Evolutionary conservation across 35 echinoderm and acorn worm species (phyloP).

Genomic region (Ophioderma brevispina): DNA sequence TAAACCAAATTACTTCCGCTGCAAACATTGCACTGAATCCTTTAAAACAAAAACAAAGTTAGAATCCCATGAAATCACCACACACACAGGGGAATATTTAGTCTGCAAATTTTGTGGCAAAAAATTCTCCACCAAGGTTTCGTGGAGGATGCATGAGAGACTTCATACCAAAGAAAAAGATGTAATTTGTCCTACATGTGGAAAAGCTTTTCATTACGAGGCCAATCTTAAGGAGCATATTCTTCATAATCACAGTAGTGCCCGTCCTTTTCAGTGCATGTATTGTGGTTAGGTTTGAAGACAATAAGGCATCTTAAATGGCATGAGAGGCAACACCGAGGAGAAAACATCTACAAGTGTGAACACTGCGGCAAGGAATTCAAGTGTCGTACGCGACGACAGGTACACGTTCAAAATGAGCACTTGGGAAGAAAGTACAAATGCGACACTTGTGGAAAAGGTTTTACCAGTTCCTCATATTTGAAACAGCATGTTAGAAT

Average conservation of each 20-base stretch:
- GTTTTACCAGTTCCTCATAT: background rate
- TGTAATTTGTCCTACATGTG: background rate
- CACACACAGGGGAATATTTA: background rate
- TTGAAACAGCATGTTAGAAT: background rate
- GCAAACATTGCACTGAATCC: background rate
- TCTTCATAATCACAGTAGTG: background rate
- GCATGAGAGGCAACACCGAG: background rate
- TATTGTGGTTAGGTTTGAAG: background rate
- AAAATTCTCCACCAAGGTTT: background rate
- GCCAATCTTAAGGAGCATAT: background rate
- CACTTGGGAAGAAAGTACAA: background rate
- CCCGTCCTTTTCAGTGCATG: background rate
- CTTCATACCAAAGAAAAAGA: background rate
- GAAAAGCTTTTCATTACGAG: background rate
- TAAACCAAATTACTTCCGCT: background rate
- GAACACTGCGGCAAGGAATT: background rate
- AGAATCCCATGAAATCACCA: background rate
- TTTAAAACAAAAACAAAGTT: background rate
- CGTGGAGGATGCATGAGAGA: background rate
- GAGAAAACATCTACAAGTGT: background rate
- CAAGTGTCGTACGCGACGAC: background rate
- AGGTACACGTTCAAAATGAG: background rate
- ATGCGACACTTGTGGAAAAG: background rate
- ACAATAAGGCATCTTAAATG: background rate
- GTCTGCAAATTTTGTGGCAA: background rate